phyloP scores from a whole-genome alignment of 2,797 vertebrate genomes.

The Trachurus trachurus region DNA sequence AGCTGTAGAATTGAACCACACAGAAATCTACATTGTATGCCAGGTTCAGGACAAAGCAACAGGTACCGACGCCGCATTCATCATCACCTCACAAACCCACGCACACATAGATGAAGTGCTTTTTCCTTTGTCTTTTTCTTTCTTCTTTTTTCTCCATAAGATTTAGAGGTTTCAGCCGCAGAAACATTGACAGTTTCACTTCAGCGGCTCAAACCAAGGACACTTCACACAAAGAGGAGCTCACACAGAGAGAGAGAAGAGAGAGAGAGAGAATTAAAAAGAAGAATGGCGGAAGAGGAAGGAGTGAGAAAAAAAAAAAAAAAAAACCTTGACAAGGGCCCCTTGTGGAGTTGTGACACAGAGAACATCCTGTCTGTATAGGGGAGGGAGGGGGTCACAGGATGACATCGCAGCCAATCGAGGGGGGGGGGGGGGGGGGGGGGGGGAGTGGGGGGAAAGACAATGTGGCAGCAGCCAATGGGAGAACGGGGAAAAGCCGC shows the following conservation, averaged over 20 bases:
- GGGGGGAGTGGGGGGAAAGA: slow-evolving; percentile 31
- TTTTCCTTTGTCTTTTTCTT: neutral
- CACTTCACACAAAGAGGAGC: slow-evolving; percentile 28
- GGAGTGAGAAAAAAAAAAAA: slow-evolving; percentile 34
- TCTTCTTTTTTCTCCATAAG: no score
- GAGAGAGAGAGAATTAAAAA: slow-evolving; percentile 25
- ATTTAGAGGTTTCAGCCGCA: neutral
- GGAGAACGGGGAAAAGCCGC: slow-evolving; percentile 4
- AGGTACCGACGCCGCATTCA: no score
- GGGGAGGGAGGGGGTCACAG: slow-evolving; percentile 74
- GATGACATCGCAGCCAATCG: slow-evolving; percentile 76
- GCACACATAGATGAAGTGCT: neutral
- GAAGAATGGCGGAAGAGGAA: slow-evolving; percentile 62
- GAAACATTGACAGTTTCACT: slow-evolving; percentile 4
- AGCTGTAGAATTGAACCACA: slow-evolving; percentile 98
- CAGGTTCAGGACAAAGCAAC: slow-evolving; percentile 96
- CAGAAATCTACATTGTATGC: slow-evolving; percentile 99
- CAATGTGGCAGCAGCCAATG: slow-evolving; percentile 76
- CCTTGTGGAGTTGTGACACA: slow-evolving; percentile 78
- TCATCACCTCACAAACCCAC: neutral
- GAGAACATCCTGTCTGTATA: slow-evolving; percentile 81
- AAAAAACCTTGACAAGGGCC: slow-evolving; percentile 73
- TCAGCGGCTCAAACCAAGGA: slow-evolving; percentile 23
- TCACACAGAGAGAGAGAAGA: slow-evolving; percentile 14
- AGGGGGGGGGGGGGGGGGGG: no score